Percentiles rank a stretch among this genome's conserved stretches.
These are phyloP conservation scores for Ispidina picta DNA, from an alignment of 2,797 vertebrate genomes.

Conservation along the genomic window DNA sequence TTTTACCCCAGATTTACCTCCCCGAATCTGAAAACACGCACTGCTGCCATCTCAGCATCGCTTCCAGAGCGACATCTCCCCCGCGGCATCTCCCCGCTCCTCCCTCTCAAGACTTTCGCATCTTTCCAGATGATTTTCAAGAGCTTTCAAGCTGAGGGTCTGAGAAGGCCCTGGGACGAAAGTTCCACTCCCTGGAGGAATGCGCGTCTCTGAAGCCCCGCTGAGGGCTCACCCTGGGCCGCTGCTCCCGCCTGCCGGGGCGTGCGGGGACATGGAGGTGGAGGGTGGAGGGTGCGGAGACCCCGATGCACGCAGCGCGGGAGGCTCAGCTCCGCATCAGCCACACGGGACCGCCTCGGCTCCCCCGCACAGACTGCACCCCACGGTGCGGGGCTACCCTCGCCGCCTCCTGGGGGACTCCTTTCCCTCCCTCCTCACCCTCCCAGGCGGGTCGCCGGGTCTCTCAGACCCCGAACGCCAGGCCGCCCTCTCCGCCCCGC, in stretches of 20 bases:
- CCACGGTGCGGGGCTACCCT: too few relatives aligned
- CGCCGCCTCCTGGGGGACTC: neutral
- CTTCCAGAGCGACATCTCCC: too few relatives aligned
- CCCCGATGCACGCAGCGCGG: too few relatives aligned
- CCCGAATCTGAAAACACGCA: fast-evolving
- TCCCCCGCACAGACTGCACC: too few relatives aligned
- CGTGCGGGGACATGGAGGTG: neutral
- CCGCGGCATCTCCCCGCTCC: fast-evolving
- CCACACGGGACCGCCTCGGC: neutral
- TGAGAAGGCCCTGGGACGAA: neutral
- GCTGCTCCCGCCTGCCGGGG: neutral
- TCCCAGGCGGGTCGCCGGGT: too few relatives aligned
- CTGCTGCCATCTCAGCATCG: fast-evolving
- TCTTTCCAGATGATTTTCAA: neutral
- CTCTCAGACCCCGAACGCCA: too few relatives aligned
- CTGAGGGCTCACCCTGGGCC: fast-evolving
- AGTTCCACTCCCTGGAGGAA: neutral
- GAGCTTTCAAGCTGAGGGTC: neutral
- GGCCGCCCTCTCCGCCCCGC: neutral
- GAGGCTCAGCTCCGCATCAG: neutral
- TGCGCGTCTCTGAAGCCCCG: fast-evolving
- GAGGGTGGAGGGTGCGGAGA: too few relatives aligned
- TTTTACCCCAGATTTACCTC: neutral
- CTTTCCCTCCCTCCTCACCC: neutral
- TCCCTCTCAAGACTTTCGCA: too few relatives aligned